phyloP scores from a whole-genome alignment of 2,797 vertebrate genomes.

The Potorous gilbertii region DNA sequence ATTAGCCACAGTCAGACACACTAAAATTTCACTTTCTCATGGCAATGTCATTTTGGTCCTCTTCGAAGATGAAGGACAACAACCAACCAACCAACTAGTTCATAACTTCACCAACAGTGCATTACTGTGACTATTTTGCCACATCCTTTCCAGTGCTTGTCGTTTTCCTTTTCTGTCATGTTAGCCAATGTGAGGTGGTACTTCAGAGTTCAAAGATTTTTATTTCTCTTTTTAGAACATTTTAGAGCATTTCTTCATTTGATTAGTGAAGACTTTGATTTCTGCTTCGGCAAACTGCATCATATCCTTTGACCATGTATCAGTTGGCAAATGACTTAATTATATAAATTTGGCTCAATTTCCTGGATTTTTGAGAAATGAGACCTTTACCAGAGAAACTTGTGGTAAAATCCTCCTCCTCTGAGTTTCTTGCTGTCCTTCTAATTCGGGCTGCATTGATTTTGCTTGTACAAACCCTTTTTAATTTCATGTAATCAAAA shows the following conservation, averaged over 20 bases:
- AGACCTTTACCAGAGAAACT: no score
- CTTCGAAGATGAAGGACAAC: no score
- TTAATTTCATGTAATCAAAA: neutral
- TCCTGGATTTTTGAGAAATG: no score
- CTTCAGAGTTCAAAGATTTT: neutral
- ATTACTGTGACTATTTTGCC: neutral
- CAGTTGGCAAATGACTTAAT: neutral
- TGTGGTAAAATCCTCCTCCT: no score
- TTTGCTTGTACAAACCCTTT: neutral
- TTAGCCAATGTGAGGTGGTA: neutral
- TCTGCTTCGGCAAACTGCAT: neutral
- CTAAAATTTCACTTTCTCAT: no score
- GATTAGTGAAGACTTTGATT: neutral
- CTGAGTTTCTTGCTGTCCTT: neutral
- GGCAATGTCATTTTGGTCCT: no score
- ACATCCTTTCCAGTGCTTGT: neutral
- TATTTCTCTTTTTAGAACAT: neutral
- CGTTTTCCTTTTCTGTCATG: neutral
- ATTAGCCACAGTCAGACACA: no score
- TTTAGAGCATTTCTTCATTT: neutral
- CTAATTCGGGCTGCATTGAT: neutral
- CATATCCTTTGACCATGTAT: neutral
- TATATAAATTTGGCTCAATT: no score
- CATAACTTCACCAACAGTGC: neutral
- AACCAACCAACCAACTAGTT: neutral